These are phyloP conservation scores for Thalassoma bifasciatum DNA, from an alignment of 2,113 vertebrate species.

Conservation along the genomic window DNA sequence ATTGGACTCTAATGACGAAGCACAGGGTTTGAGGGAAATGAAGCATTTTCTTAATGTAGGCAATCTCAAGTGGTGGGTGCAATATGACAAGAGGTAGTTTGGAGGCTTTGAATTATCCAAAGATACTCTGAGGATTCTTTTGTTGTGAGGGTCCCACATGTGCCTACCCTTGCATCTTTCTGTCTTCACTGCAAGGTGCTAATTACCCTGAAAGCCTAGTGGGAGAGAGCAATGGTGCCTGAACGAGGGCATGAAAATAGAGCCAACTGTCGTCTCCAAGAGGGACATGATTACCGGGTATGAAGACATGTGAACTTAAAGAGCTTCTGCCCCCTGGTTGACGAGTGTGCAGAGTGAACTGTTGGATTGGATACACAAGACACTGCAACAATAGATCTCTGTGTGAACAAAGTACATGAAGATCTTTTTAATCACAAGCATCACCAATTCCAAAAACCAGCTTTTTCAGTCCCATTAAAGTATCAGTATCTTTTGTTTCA, in stretches of 20 bases:
- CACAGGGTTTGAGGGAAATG: background rate
- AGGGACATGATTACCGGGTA: slow-evolving; percentile 33
- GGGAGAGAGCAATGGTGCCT: slow-evolving; percentile 20
- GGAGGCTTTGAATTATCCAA: background rate
- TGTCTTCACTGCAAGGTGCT: slow-evolving; percentile 19
- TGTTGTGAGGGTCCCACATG: slow-evolving; percentile 19
- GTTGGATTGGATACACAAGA: slow-evolving; percentile 4
- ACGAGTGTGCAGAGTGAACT: slow-evolving; percentile 13
- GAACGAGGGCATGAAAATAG: slow-evolving; percentile 28
- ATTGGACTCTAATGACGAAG: slow-evolving; percentile 12
- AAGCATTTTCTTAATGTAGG: background rate
- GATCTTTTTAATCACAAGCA: background rate
- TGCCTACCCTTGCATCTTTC: background rate
- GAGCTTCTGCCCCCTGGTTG: slow-evolving; percentile 12
- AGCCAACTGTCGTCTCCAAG: slow-evolving; percentile 18
- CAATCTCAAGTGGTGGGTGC: background rate
- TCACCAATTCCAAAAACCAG: too few relatives aligned
- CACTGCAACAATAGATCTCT: background rate
- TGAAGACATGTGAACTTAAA: slow-evolving; percentile 15
- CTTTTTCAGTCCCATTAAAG: too few relatives aligned
- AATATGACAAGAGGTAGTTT: background rate
- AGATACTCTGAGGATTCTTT: slow-evolving; percentile 17
- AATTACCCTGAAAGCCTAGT: slow-evolving; percentile 44
- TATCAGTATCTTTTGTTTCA: too few relatives aligned
- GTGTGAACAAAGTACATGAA: background rate